These are phyloP conservation scores for Phyllostomus discolor DNA, from an alignment of 2,113 vertebrate genomes.

Conservation along the genomic window DNA sequence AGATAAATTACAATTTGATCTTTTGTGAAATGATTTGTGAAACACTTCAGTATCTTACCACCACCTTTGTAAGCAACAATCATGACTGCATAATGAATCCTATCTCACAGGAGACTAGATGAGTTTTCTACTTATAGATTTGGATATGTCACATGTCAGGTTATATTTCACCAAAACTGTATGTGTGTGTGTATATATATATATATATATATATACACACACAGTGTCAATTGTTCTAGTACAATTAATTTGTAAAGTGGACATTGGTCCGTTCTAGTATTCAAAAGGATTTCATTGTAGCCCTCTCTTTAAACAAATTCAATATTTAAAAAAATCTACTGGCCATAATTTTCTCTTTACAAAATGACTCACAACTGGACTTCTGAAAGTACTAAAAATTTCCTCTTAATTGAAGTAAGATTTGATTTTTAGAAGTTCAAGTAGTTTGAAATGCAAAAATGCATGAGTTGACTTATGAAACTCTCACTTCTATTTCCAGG, in stretches of 20 bases:
- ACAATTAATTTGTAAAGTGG: background rate
- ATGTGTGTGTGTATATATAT: too few relatives aligned
- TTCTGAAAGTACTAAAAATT: background rate
- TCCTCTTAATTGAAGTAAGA: conserved; percentile 10
- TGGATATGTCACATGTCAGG: background rate
- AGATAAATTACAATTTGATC: background rate
- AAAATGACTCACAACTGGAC: background rate
- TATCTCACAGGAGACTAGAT: background rate
- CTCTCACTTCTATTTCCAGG: background rate
- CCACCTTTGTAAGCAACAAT: background rate
- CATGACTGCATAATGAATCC: background rate
- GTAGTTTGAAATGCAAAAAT: conserved; percentile 19
- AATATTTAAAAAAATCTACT: background rate
- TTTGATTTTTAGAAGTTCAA: background rate
- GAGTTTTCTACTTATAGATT: background rate
- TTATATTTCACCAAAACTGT: background rate
- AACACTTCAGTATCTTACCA: background rate
- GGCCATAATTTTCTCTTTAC: conserved; percentile 23
- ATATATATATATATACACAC: too few relatives aligned
- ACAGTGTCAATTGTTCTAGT: background rate
- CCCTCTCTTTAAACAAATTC: background rate
- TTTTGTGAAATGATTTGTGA: background rate
- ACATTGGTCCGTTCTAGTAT: background rate
- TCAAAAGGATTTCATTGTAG: background rate
- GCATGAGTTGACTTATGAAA: background rate